Conservation (phyloP, 2,113 vertebrate genomes). For the Gopherus evgoodei region DNA sequence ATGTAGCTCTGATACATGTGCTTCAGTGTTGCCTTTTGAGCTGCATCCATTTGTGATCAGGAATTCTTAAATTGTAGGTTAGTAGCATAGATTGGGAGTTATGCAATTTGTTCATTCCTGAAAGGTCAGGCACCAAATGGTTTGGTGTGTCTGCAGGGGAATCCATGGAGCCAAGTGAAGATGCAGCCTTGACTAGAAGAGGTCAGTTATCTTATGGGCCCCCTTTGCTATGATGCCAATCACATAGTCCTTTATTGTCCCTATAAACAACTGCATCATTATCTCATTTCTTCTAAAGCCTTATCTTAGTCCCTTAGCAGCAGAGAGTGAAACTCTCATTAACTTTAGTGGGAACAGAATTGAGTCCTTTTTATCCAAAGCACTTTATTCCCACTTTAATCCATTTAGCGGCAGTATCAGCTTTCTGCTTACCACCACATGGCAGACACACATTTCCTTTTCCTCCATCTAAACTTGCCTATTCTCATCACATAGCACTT, state of each 20-base stretch:
- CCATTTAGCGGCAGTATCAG: not conserved
- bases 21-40: not conserved
- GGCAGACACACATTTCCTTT: not conserved
- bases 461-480: not conserved
- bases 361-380: not conserved
- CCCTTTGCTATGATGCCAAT: not conserved
- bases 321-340: not conserved
- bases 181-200: not conserved
- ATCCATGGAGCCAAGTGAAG: not conserved
- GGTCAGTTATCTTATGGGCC: not conserved
- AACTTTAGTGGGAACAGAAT: not conserved
- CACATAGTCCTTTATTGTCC: not conserved
- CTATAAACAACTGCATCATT: not conserved
- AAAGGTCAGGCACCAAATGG: not conserved
- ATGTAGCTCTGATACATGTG: not conserved
- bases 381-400: not conserved
- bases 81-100: not conserved
- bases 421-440: not conserved
- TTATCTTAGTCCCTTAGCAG: not conserved
- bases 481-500: accelerated
- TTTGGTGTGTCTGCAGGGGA: not conserved
- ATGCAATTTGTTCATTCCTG: not conserved
- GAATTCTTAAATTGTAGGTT: not conserved
- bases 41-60: not conserved
- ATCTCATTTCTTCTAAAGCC: not conserved